phyloP scores from a whole-genome alignment of 2,888 invertebrate genomes.

The Plutella xylostella region DNA sequence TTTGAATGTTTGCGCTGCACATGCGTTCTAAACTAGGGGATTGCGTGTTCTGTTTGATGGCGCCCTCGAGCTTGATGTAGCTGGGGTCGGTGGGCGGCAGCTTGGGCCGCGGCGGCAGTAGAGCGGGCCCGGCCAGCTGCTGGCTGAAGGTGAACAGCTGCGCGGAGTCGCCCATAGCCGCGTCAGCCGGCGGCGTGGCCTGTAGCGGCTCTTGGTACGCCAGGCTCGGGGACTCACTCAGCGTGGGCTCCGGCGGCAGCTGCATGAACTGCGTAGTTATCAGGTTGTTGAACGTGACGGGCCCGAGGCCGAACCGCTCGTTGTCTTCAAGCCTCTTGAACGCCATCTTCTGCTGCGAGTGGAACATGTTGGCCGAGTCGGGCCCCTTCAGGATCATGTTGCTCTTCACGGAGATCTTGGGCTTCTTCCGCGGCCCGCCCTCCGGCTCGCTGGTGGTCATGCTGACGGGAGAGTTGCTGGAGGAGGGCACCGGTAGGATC shows the following conservation, averaged over 20 bases:
- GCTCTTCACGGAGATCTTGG: conserved; percentile 65
- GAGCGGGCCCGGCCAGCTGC: conserved; percentile 47
- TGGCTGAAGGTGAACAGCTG: conserved; percentile 56
- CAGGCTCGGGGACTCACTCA: conserved; percentile 48
- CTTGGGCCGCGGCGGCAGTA: conserved; percentile 49
- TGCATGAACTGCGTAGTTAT: conserved; percentile 63
- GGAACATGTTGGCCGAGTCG: conserved; percentile 60
- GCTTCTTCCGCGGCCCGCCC: conserved; percentile 52
- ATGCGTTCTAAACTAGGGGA: conserved; percentile 56
- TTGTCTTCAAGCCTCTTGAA: conserved; percentile 53
- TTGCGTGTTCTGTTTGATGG: conserved; percentile 59
- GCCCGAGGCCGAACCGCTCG: conserved; percentile 48
- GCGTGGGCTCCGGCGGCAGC: conserved; percentile 43
- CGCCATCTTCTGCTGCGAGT: conserved; percentile 63
- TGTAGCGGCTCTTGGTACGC: no score
- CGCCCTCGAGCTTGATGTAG: conserved; percentile 58
- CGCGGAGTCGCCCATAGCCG: conserved; percentile 33
- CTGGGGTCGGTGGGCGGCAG: conserved; percentile 52
- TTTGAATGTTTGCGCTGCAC: conserved; percentile 46
- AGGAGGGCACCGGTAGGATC: conserved; percentile 52
- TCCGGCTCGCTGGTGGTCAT: conserved; percentile 36
- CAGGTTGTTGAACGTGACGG: conserved; percentile 57
- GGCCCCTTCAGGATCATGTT: conserved; percentile 62
- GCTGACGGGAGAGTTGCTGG: conserved; percentile 50
- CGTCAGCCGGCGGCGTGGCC: conserved; percentile 43